Evolutionary conservation across 2,888 invertebrate genomes (phyloP).

Genomic region (Drosophila eohydei): DNA sequence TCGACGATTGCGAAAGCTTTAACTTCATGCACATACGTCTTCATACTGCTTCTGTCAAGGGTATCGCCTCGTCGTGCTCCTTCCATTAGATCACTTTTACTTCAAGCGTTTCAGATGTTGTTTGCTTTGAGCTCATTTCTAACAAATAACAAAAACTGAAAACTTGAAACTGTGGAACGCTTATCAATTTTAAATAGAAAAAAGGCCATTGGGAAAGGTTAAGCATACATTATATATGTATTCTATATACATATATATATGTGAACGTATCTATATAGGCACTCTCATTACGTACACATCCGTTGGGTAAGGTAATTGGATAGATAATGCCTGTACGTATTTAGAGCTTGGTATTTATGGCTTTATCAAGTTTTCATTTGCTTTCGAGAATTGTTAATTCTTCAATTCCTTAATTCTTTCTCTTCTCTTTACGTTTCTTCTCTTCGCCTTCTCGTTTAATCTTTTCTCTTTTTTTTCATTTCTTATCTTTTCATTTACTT

Average conservation of each 20-base stretch:
- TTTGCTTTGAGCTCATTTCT: conserved; percentile 54
- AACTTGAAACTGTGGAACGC: conserved; percentile 44
- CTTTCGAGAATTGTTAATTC: not conserved
- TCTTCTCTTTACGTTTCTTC: not conserved
- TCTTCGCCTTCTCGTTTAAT: not conserved
- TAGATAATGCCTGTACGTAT: conserved; percentile 10
- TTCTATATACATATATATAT: not conserved
- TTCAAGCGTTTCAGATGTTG: conserved; percentile 34
- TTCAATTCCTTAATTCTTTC: no score
- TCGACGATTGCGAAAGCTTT: not conserved
- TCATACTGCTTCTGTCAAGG: not conserved
- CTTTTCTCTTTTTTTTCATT: not conserved
- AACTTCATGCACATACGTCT: not conserved
- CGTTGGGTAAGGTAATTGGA: conserved; percentile 25
- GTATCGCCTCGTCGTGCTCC: not conserved
- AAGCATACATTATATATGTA: conserved; percentile 23
- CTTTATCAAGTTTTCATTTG: not conserved
- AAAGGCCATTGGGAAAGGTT: conserved; percentile 74
- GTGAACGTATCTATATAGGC: not conserved
- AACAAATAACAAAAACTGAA: conserved; percentile 53
- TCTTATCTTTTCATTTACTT: not conserved
- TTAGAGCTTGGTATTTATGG: not conserved
- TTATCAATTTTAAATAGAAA: conserved; percentile 59
- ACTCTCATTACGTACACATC: conserved; percentile 29
- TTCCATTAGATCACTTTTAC: not conserved